Conservation (phyloP, 2,113 vertebrate species). For the Crocuta crocuta region DNA sequence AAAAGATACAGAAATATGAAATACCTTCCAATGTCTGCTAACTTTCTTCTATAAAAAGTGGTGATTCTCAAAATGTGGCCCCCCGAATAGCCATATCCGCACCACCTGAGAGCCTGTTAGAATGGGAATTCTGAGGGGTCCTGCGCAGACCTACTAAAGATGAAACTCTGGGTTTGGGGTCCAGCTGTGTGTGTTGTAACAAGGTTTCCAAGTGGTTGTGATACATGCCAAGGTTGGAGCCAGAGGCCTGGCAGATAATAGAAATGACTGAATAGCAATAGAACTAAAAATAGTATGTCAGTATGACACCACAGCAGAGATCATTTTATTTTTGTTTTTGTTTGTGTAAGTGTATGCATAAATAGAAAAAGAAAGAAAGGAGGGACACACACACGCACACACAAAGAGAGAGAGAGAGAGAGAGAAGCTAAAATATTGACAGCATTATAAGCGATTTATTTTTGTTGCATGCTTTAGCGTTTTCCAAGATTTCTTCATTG, state of each 20-base stretch:
- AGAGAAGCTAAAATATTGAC: neutral
- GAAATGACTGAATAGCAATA: neutral
- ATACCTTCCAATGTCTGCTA: neutral
- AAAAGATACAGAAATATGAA: neutral
- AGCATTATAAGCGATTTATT: neutral
- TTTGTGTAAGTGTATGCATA: neutral
- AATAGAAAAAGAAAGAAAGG: neutral
- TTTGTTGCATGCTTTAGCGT: neutral
- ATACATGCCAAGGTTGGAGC: neutral
- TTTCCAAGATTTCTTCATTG: neutral
- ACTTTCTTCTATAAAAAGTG: neutral
- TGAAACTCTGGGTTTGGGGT: neutral
- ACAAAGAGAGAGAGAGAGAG: no score
- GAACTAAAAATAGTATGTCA: neutral
- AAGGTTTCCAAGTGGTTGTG: no score
- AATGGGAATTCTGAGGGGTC: neutral
- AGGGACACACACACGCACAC: neutral
- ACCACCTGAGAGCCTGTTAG: rapidly evolving
- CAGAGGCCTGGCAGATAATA: neutral
- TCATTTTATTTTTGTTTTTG: neutral
- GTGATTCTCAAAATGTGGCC: neutral
- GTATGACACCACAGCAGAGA: neutral
- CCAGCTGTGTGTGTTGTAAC: neutral
- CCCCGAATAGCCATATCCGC: rapidly evolving
- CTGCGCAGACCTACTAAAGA: neutral